phyloP scores from a whole-genome alignment of 2,113 vertebrate genomes.

The Petrocephalus microphthalmus region DNA sequence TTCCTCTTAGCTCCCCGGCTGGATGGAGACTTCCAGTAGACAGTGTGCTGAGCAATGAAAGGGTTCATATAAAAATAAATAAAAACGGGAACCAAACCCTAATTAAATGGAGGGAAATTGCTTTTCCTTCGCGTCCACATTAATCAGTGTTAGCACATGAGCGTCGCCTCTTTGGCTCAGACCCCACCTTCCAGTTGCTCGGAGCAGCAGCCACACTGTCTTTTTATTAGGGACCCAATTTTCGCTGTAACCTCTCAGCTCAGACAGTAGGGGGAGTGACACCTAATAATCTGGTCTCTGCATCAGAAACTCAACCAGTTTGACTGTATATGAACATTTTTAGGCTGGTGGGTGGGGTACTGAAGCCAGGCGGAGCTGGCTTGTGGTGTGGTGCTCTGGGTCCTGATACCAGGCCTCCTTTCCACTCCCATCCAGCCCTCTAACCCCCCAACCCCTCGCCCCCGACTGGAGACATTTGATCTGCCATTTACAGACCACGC shows the following conservation, averaged over 20 bases:
- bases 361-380: constrained; percentile 4
- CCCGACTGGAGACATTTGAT: constrained; percentile 44
- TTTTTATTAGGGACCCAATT: not conserved
- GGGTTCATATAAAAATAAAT: constrained; percentile 5
- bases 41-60: not conserved
- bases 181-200: not conserved
- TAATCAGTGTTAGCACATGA: constrained; percentile 20
- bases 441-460: constrained; percentile 30
- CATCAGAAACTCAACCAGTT: not conserved
- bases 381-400: not conserved
- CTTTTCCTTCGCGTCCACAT: constrained; percentile 14
- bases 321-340: not conserved
- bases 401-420: not conserved
- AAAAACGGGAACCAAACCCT: constrained; percentile 30
- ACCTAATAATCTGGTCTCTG: not conserved
- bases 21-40: not conserved
- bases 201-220: constrained; percentile 20
- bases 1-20: not conserved
- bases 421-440: constrained; percentile 11
- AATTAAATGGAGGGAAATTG: constrained; percentile 33
- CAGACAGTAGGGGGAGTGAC: not conserved
- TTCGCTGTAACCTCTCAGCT: not conserved
- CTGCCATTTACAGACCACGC: constrained; percentile 26
- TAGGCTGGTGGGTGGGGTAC: not conserved
- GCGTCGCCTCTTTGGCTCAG: not conserved